Conservation (phyloP, 2,797 vertebrate species). For the Tenualosa ilisha region DNA sequence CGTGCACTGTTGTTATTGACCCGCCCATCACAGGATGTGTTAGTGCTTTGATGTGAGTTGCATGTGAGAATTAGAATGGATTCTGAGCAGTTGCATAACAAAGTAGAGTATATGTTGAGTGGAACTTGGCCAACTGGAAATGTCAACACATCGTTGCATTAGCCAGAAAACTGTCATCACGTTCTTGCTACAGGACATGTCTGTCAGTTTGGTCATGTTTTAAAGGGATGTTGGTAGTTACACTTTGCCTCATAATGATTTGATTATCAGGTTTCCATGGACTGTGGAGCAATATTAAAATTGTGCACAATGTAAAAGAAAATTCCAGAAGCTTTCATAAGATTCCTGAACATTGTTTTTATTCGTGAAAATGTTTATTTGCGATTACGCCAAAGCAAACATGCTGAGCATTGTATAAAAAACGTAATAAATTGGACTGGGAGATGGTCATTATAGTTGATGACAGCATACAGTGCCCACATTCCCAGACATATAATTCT, state of each 20-base stretch:
- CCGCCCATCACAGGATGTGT: neutral
- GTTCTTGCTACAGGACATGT: conserved; percentile 2
- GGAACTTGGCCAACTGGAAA: conserved; percentile 34
- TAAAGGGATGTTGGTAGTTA: neutral
- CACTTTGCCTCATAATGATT: neutral
- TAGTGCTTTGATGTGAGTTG: conserved; percentile 3
- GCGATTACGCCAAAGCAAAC: neutral
- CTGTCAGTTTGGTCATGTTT: neutral
- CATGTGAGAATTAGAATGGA: conserved; percentile 3
- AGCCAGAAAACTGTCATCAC: conserved; percentile 31
- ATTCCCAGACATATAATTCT: neutral
- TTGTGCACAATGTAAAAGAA: neutral
- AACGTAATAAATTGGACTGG: neutral
- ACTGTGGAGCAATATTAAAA: neutral
- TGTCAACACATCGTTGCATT: conserved; percentile 35
- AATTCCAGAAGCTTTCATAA: neutral
- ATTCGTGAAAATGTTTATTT: neutral
- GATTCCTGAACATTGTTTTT: neutral
- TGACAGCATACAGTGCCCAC: neutral
- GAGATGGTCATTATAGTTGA: neutral
- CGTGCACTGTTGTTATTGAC: neutral
- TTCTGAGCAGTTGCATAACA: conserved; percentile 40
- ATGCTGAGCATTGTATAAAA: neutral
- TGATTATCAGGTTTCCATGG: neutral
- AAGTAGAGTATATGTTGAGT: conserved; percentile 26